phyloP scores from a whole-genome alignment of 1,140 invertebrate species.

The Drosophila lowei region DNA sequence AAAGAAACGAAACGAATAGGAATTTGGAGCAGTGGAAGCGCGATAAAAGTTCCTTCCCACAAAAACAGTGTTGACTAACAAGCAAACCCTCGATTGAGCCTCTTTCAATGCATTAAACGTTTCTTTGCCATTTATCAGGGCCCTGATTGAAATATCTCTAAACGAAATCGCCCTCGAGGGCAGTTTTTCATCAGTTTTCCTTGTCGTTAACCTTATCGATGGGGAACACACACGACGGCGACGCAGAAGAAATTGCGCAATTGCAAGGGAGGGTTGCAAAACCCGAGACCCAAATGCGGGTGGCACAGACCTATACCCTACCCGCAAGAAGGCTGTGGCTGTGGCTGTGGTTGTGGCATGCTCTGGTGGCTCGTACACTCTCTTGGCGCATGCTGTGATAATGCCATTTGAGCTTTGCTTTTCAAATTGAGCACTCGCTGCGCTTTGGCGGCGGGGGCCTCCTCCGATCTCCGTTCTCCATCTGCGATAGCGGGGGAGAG shows the following conservation, averaged over 20 bases:
- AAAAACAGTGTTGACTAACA: too few relatives aligned
- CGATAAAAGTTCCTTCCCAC: too few relatives aligned
- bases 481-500: slow-evolving; percentile 2
- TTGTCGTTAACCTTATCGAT: slow-evolving; percentile 10
- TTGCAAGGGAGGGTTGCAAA: slow-evolving; percentile 64
- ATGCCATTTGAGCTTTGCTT: slow-evolving; percentile 76
- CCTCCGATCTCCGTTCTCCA: slow-evolving; percentile 47
- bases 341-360: slow-evolving; percentile 6
- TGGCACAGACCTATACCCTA: slow-evolving; percentile 2
- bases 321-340: too few relatives aligned
- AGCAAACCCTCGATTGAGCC: slow-evolving; percentile 20
- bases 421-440: slow-evolving; percentile 79
- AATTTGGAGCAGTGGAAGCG: too few relatives aligned
- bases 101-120: slow-evolving; percentile 38
- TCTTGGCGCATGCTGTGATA: slow-evolving; percentile 73
- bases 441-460: slow-evolving; percentile 42
- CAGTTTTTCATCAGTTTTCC: slow-evolving; percentile 10
- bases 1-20: too few relatives aligned
- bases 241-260: slow-evolving; percentile 58
- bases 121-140: slow-evolving; percentile 31
- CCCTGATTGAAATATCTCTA: slow-evolving; percentile 47
- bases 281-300: slow-evolving; percentile 68
- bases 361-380: background rate
- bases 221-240: slow-evolving; percentile 57
- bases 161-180: slow-evolving; percentile 23